Percentiles rank a stretch among this genome's conserved stretches.
phyloP scores from a whole-genome alignment of 2,113 vertebrate genomes.

The Isurus oxyrinchus region DNA sequence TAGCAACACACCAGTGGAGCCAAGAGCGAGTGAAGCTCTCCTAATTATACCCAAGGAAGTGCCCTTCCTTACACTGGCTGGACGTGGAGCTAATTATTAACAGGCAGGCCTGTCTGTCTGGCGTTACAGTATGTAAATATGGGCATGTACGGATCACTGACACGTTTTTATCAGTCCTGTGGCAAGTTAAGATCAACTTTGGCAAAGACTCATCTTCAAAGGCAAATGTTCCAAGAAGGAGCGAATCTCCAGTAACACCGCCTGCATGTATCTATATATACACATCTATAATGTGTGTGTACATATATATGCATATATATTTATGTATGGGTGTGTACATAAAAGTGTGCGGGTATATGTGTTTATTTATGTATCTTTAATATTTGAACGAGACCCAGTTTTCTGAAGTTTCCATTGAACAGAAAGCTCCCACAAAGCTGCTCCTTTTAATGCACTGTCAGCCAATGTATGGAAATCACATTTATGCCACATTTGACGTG shows the following conservation, averaged over 20 bases:
- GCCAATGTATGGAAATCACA: background rate
- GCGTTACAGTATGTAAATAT: background rate
- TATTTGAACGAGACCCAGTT: background rate
- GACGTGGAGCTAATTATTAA: background rate
- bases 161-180: background rate
- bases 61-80: background rate
- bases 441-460: background rate
- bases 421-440: background rate
- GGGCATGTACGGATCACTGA: background rate
- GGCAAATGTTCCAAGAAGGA: slow-evolving; percentile 5
- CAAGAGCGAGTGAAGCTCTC: background rate
- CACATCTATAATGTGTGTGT: background rate
- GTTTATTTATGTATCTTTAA: background rate
- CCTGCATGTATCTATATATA: background rate
- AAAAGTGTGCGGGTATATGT: background rate
- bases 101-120: background rate
- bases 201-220: background rate
- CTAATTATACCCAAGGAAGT: background rate
- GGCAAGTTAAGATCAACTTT: background rate
- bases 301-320: background rate
- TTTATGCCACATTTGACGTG: background rate
- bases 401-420: background rate
- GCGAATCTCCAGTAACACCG: too few species aligned
- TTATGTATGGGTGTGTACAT: too few species aligned
- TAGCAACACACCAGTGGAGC: background rate